Percentiles rank a stretch among this genome's conserved stretches.
phyloP scores from a whole-genome alignment of 1,140 invertebrate species.

The Zaprionus ornatus region DNA sequence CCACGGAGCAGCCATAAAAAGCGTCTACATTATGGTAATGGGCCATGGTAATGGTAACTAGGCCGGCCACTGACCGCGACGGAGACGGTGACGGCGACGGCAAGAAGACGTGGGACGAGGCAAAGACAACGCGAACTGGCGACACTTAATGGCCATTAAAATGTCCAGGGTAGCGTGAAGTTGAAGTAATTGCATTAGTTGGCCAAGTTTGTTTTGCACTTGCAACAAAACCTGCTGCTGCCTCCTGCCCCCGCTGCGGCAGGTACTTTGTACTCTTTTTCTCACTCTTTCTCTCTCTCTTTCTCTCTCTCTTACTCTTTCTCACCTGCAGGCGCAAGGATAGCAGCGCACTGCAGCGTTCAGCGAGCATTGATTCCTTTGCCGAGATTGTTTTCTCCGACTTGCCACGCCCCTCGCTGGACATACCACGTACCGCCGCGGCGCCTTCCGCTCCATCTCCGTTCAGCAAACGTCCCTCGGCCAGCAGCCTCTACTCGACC shows the following conservation, averaged over 20 bases:
- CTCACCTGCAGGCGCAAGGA: conserved; percentile 85
- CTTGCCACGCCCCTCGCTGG: conserved; percentile 70
- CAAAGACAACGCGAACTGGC: conserved; percentile 27
- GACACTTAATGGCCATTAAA: conserved; percentile 70
- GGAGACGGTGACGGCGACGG: not conserved
- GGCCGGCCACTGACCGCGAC: conserved; percentile 72
- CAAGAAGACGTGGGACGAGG: not conserved
- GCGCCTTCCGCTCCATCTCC: conserved; percentile 47
- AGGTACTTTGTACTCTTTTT: not conserved
- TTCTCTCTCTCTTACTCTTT: conserved; percentile 3
- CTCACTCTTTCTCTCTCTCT: conserved; percentile 2
- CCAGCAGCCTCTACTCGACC: conserved; percentile 84
- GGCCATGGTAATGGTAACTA: conserved; percentile 53
- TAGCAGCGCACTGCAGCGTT: conserved; percentile 87
- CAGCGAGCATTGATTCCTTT: conserved; percentile 91
- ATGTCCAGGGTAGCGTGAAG: conserved; percentile 63
- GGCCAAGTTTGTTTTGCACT: conserved; percentile 57
- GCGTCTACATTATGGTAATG: conserved; percentile 70
- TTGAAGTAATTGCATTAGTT: conserved; percentile 75
- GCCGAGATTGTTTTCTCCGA: conserved; percentile 87
- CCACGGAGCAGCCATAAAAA: conserved; percentile 58
- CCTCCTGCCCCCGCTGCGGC: not conserved
- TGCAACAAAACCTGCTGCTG: conserved; percentile 13
- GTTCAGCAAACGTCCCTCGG: conserved; percentile 84
- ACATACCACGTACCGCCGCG: conserved; percentile 56